Evolutionary conservation across 2,888 invertebrate genomes (phyloP), one percentile per base, ranked within the genome.

Genomic region (Criorhina ranunculi): DNA sequence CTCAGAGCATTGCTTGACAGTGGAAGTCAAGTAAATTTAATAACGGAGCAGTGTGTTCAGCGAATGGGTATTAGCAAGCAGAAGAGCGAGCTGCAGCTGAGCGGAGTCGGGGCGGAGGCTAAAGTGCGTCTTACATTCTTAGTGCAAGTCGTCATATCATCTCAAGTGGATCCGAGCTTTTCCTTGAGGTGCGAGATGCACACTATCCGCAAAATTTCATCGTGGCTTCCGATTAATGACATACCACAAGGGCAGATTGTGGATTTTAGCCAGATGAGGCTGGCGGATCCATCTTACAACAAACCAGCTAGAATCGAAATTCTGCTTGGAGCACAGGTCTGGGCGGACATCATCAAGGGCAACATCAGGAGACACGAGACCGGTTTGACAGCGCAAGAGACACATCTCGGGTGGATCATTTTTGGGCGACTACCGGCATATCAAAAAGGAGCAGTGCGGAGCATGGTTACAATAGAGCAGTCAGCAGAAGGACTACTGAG

Each of bases 271-370:
- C 42, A 55, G 19, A 29, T 67, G 53, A 67, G 7, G 5, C 31
- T 67, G 15, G 66, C 69, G 1, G 69, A 69, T 44, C 24, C 31
- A 9, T 15, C 17, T 5, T 69, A n/a, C n/a, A 33, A 53, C 15
- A 55, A 33, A 19, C 33, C 55, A 5, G 29, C 24, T 19, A 55
- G 24, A 9, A 15, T 55, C 1, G 57, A 69, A 12, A 11, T 57
- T 12, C 31, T 69, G 2, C 57, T 69, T 46, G 69, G 57, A 24
- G 57, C 69, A 9, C 57, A 55, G 17, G 57, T 69, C n/a, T 69
- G 57, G 69, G 55, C 42, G n/a, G 31, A 42, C 5, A 44, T 69
- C 42, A 69, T 69, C 31, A 55, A 44, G 55, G 11, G 46, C 44
- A 17, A 40, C 40, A 35, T 73, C 17, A 19, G 1, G 12, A 73